phyloP scores from a whole-genome alignment of 2,888 invertebrate genomes.

The Lithosia quadra region DNA sequence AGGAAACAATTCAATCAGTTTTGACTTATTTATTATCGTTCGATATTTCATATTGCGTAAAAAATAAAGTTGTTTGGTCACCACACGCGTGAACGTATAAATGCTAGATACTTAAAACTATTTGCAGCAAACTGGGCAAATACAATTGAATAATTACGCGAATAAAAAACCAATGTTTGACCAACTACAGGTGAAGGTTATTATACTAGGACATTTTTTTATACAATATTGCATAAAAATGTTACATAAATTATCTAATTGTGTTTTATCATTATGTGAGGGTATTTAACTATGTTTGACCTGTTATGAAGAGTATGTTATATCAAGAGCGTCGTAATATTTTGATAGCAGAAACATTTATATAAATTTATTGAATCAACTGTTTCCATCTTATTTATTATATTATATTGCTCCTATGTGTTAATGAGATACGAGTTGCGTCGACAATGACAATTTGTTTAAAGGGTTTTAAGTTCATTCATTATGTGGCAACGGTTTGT shows the following conservation, averaged over 20 bases:
- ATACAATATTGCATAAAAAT: slow-evolving; percentile 36
- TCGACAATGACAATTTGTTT: not conserved
- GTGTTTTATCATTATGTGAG: slow-evolving; percentile 31
- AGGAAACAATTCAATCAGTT: slow-evolving; percentile 47
- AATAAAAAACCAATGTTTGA: slow-evolving; percentile 46
- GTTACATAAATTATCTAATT: slow-evolving; percentile 42
- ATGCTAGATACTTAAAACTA: slow-evolving; percentile 72
- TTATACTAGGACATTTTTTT: slow-evolving; percentile 40
- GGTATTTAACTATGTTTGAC: slow-evolving; percentile 26
- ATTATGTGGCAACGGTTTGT: not conserved
- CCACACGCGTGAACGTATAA: slow-evolving; percentile 77
- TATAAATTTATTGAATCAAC: slow-evolving; percentile 36
- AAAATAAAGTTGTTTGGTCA: slow-evolving; percentile 77
- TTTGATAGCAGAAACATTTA: slow-evolving; percentile 30
- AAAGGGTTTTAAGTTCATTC: not conserved
- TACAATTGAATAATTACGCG: slow-evolving; percentile 51
- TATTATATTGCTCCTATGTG: slow-evolving; percentile 1
- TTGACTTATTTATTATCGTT: slow-evolving; percentile 76
- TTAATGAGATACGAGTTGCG: not conserved
- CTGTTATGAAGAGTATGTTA: slow-evolving; percentile 20
- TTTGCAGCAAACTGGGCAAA: slow-evolving; percentile 67
- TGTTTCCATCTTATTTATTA: slow-evolving; percentile 13
- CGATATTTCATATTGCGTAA: slow-evolving; percentile 76
- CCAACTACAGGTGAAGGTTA: slow-evolving; percentile 33
- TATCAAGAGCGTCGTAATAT: slow-evolving; percentile 28